phyloP scores from a whole-genome alignment of 2,113 vertebrate genomes.

The Entomyzon cyanotis region DNA sequence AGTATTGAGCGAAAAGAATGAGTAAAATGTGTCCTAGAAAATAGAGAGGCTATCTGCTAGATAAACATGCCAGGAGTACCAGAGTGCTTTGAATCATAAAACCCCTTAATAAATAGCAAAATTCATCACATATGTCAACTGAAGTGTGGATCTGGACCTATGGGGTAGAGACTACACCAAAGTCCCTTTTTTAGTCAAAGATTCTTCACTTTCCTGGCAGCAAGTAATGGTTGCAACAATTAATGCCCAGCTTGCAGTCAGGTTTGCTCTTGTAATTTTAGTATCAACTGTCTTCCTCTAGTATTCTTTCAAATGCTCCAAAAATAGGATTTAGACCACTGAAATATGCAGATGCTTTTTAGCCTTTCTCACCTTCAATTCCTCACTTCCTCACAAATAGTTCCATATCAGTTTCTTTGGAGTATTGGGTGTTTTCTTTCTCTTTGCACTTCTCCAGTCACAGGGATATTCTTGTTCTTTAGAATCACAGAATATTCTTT shows the following conservation, averaged over 20 bases:
- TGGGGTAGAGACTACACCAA: background rate
- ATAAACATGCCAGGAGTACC: background rate
- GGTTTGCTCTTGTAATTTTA: background rate
- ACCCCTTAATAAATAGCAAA: background rate
- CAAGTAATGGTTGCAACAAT: background rate
- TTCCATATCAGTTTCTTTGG: background rate
- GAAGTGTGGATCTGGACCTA: background rate
- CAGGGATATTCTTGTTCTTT: background rate
- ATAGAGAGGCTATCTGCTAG: background rate
- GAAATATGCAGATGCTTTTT: background rate
- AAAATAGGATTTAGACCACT: background rate
- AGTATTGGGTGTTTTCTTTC: background rate
- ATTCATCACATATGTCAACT: accelerated
- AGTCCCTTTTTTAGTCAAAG: background rate
- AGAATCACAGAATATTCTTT: background rate
- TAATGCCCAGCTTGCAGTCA: background rate
- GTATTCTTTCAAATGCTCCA: background rate
- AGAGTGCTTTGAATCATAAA: background rate
- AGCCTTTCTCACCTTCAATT: background rate
- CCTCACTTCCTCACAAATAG: background rate
- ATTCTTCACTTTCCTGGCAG: background rate
- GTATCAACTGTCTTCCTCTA: background rate
- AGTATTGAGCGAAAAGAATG: background rate
- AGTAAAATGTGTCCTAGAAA: background rate
- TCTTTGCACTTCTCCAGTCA: background rate